Evolutionary conservation across 1,140 invertebrate species (phyloP).

Genomic region (Augochlora pura): DNA sequence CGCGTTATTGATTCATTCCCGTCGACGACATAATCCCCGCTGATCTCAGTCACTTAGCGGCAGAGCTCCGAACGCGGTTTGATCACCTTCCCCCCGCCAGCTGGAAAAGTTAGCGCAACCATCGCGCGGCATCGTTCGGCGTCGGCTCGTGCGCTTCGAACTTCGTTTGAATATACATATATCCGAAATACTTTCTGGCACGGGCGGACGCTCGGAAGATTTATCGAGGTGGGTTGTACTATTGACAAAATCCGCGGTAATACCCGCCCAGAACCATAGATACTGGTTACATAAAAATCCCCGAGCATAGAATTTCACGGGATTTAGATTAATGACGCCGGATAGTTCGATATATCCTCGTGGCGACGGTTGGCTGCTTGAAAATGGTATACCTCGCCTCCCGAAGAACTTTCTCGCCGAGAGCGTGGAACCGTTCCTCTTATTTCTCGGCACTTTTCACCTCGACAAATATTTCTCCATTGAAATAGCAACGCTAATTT

Average conservation of each 20-base stretch:
- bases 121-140: background rate
- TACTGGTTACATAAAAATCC: constrained; percentile 38
- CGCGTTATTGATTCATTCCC: no score
- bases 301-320: constrained; percentile 15
- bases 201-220: constrained; percentile 47
- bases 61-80: constrained; percentile 37
- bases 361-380: background rate
- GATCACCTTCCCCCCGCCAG: background rate
- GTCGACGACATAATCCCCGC: constrained; percentile 35
- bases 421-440: background rate
- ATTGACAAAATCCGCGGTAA: constrained; percentile 57
- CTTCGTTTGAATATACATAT: constrained; percentile 59
- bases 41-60: constrained; percentile 57
- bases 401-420: background rate
- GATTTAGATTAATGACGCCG: constrained; percentile 28
- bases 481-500: background rate
- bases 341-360: constrained; percentile 19
- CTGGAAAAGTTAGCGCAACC: background rate
- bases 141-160: constrained; percentile 25
- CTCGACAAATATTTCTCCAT: background rate
- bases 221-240: constrained; percentile 52
- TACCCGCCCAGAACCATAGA: constrained; percentile 25
- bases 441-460: background rate
- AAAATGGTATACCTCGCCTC: background rate
- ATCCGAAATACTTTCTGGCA: constrained; percentile 38